phyloP scores from a whole-genome alignment of 92 coral and sea anemone genomes.

The Parazoanthus atlanticus region DNA sequence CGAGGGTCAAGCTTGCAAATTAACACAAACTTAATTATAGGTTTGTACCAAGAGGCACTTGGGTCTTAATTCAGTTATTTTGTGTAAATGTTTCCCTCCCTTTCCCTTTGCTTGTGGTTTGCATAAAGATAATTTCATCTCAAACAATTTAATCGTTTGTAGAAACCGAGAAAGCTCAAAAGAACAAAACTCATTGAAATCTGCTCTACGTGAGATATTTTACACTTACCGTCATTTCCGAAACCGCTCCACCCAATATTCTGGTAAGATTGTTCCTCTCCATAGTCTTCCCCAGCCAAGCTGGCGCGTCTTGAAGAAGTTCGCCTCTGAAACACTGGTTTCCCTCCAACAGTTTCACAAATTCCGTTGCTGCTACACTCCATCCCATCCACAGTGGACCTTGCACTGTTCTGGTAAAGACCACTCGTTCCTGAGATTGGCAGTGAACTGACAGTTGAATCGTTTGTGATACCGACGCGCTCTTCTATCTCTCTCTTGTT shows the following conservation, averaged over 20 bases:
- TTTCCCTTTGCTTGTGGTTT: neutral
- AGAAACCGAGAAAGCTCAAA: neutral
- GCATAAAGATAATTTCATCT: neutral
- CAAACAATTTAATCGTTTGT: neutral
- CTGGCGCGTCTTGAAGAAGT: neutral
- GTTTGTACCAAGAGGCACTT: too few relatives aligned
- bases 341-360: neutral
- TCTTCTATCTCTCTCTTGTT: neutral
- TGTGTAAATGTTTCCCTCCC: neutral
- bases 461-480: neutral
- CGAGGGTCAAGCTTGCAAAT: too few relatives aligned
- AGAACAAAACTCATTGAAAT: neutral
- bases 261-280: neutral
- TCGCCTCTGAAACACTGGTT: neutral
- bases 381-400: neutral
- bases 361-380: neutral
- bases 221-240: neutral
- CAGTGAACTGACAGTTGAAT: neutral
- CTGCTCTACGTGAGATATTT: neutral
- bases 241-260: slow-evolving; percentile 16
- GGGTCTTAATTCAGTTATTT: neutral
- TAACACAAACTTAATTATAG: too few relatives aligned
- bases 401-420: neutral
- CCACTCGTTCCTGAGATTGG: neutral
- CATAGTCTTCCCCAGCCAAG: neutral